A percentile compares a stretch with the other conserved stretches of the same genome.
Evolutionary conservation across 2,888 invertebrate genomes (phyloP).

Genomic region (Heliconius ismenius): DNA sequence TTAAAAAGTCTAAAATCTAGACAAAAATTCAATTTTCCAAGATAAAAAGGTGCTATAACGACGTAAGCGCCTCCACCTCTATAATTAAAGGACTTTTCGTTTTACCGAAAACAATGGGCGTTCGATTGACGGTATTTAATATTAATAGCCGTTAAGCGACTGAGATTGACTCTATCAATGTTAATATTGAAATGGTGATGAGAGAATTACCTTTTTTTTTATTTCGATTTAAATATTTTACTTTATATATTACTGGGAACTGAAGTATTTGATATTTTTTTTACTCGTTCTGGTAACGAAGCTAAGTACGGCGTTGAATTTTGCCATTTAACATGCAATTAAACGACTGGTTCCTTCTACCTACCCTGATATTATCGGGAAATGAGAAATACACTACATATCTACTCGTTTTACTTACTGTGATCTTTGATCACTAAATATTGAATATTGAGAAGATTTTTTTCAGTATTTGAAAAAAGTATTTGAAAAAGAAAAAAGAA

Average conservation of each 20-base stretch:
- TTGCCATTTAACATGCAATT: no score
- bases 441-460: no score
- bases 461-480: no score
- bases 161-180: constrained; percentile 28
- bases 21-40: not conserved
- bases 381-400: not conserved
- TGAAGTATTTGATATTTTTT: no score
- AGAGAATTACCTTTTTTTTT: constrained; percentile 20
- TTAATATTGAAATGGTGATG: constrained; percentile 24
- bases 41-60: constrained; percentile 6
- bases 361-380: no score
- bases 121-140: constrained; percentile 34
- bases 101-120: constrained; percentile 18
- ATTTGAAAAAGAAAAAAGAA: no score
- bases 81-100: constrained; percentile 18
- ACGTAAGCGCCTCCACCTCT: not conserved
- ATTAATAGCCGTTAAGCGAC: constrained; percentile 35
- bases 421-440: no score
- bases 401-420: no score
- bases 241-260: no score
- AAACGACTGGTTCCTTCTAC: no score
- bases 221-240: not conserved
- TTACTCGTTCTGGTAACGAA: no score
- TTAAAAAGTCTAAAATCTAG: not conserved
- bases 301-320: no score